Percentiles rank a stretch among this genome's conserved stretches.
These are phyloP conservation scores for Pelmatolapia mariae DNA, from an alignment of 2,113 vertebrate species.

Conservation along the genomic window DNA sequence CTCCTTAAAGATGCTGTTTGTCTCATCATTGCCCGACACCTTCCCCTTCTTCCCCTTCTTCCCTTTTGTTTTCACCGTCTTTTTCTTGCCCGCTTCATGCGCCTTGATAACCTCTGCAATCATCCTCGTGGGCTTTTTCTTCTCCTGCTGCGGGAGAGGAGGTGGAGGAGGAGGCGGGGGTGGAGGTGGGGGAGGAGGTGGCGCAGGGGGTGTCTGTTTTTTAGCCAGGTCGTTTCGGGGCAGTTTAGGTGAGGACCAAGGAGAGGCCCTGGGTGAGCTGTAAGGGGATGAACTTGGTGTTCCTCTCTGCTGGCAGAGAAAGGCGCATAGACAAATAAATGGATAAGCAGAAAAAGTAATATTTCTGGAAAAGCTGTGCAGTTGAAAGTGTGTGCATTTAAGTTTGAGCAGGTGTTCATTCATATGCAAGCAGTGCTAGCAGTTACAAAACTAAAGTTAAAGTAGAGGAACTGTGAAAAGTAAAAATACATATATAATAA, in stretches of 20 bases:
- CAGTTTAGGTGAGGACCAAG: slow-evolving; percentile 83
- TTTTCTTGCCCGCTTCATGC: slow-evolving; percentile 79
- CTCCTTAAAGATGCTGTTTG: slow-evolving; percentile 81
- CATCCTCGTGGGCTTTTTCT: slow-evolving; percentile 81
- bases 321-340: background rate
- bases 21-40: slow-evolving; percentile 57
- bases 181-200: slow-evolving; percentile 45
- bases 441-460: background rate
- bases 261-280: slow-evolving; percentile 80
- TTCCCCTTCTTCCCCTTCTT: slow-evolving; percentile 74
- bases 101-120: slow-evolving; percentile 91
- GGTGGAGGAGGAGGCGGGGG: slow-evolving; percentile 45
- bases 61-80: slow-evolving; percentile 73
- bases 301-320: slow-evolving; percentile 57
- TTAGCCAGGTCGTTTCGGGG: slow-evolving; percentile 26
- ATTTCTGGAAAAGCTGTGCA: background rate
- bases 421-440: background rate
- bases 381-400: background rate
- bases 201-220: slow-evolving; percentile 61
- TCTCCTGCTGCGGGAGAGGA: slow-evolving; percentile 13
- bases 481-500: background rate
- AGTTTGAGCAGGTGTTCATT: background rate
- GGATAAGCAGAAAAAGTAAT: background rate
- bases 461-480: background rate
- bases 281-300: slow-evolving; percentile 82